Percentiles rank a stretch among this genome's conserved stretches.
phyloP scores from a whole-genome alignment of 2,113 vertebrate species.

The Mohoua ochrocephala region DNA sequence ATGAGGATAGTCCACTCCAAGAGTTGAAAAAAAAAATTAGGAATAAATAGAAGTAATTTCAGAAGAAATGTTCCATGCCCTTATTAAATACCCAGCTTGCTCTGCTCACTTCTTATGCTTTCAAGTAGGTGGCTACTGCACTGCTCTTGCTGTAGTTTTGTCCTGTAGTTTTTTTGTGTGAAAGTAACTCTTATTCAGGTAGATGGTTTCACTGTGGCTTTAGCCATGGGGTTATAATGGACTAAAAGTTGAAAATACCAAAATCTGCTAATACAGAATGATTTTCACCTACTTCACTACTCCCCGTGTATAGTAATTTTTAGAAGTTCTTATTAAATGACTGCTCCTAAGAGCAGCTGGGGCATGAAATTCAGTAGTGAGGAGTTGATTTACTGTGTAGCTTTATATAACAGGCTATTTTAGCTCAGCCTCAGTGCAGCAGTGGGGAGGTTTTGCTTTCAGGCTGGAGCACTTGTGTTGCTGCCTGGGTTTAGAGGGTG shows the following conservation, averaged over 20 bases:
- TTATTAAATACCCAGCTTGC: not conserved
- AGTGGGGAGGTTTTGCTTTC: not conserved
- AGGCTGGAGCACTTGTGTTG: not conserved
- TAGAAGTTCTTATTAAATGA: not conserved
- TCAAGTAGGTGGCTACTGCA: not conserved
- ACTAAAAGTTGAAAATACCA: not conserved
- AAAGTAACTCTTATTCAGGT: not conserved
- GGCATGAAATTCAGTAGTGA: constrained; percentile 23
- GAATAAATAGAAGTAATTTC: not conserved
- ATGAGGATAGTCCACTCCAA: not conserved
- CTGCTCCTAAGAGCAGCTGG: constrained; percentile 1
- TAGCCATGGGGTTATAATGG: not conserved
- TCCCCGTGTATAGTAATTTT: not conserved
- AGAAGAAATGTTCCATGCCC: not conserved
- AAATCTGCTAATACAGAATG: not conserved
- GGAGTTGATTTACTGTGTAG: constrained; percentile 28
- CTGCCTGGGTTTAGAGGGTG: not conserved
- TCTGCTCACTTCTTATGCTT: not conserved
- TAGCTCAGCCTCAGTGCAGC: not conserved
- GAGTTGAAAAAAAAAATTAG: not conserved
- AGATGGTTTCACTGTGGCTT: not conserved
- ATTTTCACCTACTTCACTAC: not conserved
- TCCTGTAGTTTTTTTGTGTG: not conserved
- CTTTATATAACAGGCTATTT: constrained; percentile 59
- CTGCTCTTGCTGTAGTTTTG: not conserved